These are phyloP conservation scores for Empis livida DNA, from an alignment of 2,888 invertebrate species.

Conservation along the genomic window DNA sequence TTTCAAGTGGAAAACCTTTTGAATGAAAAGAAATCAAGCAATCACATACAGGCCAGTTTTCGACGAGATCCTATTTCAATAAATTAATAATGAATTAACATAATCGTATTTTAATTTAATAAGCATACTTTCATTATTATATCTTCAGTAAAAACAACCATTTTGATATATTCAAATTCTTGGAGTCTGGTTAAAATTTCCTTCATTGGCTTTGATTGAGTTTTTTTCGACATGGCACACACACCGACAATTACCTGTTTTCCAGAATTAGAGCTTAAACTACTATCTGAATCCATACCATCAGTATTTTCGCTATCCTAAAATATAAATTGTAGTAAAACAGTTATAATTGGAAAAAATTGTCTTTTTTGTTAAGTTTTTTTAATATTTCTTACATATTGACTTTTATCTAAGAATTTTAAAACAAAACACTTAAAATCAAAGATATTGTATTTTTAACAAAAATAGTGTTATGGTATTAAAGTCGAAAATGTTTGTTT, in stretches of 20 bases:
- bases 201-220: constrained; percentile 98
- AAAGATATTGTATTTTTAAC: too few species aligned
- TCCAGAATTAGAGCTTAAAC: constrained; percentile 44
- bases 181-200: constrained; percentile 92
- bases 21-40: constrained; percentile 97
- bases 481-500: too few species aligned
- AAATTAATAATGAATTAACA: constrained; percentile 3
- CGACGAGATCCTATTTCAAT: constrained; percentile 67
- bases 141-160: constrained; percentile 90
- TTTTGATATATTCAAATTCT: constrained; percentile 92
- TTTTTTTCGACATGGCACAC: constrained; percentile 99
- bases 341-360: too few species aligned
- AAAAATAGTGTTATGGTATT: too few species aligned
- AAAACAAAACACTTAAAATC: too few species aligned
- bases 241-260: constrained; percentile 95
- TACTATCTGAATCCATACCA: constrained; percentile 45
- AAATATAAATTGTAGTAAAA: constrained; percentile 44
- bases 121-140: constrained; percentile 74
- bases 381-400: too few species aligned
- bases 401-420: too few species aligned
- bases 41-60: constrained; percentile 96
- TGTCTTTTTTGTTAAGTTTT: too few species aligned
- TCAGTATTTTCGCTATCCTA: constrained; percentile 48
- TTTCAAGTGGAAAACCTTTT: constrained; percentile 95
- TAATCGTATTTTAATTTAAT: not conserved